These are phyloP conservation scores for Pipra filicauda DNA, from an alignment of 2,113 vertebrate species.

Conservation along the genomic window DNA sequence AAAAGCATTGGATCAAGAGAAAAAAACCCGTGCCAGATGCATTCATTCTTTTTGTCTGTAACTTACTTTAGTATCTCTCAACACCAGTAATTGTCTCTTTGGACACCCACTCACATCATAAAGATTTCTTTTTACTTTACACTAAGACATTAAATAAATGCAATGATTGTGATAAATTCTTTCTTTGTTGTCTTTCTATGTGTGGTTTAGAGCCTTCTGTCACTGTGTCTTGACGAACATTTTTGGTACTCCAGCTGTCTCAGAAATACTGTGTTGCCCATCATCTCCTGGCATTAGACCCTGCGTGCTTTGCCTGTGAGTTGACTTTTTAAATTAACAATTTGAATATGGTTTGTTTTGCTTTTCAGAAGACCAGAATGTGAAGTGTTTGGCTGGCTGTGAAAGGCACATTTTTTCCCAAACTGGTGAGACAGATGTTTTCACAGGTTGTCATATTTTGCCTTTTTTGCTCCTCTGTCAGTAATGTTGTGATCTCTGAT, in stretches of 20 bases:
- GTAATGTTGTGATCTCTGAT: slow-evolving; percentile 44
- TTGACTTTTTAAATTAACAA: background rate
- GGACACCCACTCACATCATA: background rate
- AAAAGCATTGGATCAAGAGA: background rate
- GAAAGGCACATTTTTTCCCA: slow-evolving; percentile 28
- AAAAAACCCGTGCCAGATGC: background rate
- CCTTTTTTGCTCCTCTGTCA: background rate
- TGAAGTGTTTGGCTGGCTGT: slow-evolving; percentile 10
- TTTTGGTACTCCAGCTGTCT: background rate
- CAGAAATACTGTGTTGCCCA: background rate
- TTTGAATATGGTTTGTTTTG: slow-evolving; percentile 3
- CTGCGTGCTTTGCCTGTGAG: background rate
- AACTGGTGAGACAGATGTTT: slow-evolving; percentile 43
- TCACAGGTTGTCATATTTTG: slow-evolving; percentile 26
- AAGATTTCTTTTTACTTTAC: background rate
- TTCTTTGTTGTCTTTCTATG: background rate
- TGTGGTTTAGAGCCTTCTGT: background rate
- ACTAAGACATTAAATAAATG: background rate
- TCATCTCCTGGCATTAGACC: background rate
- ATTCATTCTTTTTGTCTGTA: background rate
- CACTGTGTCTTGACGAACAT: background rate
- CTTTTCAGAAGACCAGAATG: background rate
- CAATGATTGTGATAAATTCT: background rate
- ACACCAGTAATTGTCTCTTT: background rate
- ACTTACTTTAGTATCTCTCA: background rate